phyloP scores from a whole-genome alignment of 2,888 invertebrate genomes.

The Dryocosmus kuriphilus region DNA sequence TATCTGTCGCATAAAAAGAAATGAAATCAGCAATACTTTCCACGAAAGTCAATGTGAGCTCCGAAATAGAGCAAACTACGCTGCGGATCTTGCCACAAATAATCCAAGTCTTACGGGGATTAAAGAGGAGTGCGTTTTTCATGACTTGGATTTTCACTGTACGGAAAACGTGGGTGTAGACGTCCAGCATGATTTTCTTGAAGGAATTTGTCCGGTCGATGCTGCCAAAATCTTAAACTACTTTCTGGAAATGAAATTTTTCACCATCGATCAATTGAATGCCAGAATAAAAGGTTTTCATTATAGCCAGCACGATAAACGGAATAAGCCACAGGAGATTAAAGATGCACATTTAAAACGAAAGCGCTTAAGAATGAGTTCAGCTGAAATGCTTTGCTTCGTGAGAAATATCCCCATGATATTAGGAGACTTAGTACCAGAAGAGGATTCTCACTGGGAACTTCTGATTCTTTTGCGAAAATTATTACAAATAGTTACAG shows the following conservation, averaged over 20 bases:
- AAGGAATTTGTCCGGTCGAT: slow-evolving; percentile 55
- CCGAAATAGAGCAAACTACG: not conserved
- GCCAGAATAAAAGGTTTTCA: slow-evolving; percentile 51
- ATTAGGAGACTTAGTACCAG: slow-evolving; percentile 52
- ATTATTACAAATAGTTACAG: not conserved
- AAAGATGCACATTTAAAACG: slow-evolving; percentile 44
- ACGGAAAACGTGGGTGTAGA: not conserved
- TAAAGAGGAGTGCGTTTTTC: too few relatives aligned
- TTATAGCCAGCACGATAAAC: slow-evolving; percentile 51
- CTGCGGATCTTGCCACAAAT: not conserved
- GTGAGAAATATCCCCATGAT: slow-evolving; percentile 51
- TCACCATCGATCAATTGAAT: slow-evolving; percentile 50
- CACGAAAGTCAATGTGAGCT: not conserved
- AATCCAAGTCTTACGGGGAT: too few relatives aligned
- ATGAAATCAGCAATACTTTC: not conserved
- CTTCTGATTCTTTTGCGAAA: slow-evolving; percentile 22
- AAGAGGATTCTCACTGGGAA: slow-evolving; percentile 49
- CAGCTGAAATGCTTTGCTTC: slow-evolving; percentile 57
- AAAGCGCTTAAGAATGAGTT: slow-evolving; percentile 52
- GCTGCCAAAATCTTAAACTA: slow-evolving; percentile 51
- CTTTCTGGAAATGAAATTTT: slow-evolving; percentile 49
- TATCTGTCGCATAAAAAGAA: slow-evolving; percentile 6
- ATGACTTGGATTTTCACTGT: not conserved
- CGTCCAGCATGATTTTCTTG: not conserved
- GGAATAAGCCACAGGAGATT: slow-evolving; percentile 53